Evolutionary conservation across 2,113 vertebrate species (phyloP).

Genomic region (Charina bottae): DNA sequence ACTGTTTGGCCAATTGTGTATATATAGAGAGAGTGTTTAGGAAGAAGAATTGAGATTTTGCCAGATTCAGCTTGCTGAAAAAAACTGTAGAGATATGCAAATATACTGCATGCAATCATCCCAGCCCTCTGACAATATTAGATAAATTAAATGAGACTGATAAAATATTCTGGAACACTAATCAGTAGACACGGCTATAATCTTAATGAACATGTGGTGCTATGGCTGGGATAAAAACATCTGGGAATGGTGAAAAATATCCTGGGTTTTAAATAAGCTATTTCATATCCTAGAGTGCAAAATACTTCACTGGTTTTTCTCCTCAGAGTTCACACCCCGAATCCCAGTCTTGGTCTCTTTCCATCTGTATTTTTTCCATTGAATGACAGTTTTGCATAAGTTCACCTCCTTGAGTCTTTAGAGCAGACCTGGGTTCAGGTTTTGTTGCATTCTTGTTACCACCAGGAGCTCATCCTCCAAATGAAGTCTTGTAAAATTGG

Average conservation of each 20-base stretch:
- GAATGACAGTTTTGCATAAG: background rate
- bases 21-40: background rate
- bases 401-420: background rate
- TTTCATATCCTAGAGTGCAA: background rate
- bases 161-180: background rate
- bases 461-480: background rate
- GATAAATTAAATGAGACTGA: background rate
- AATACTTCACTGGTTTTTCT: background rate
- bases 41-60: background rate
- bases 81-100: background rate
- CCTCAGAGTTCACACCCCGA: background rate
- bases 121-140: background rate
- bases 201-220: background rate
- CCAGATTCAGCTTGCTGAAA: background rate
- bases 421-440: background rate
- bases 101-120: background rate
- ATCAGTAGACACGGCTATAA: background rate
- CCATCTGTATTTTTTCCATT: background rate
- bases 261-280: background rate
- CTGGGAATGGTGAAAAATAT: background rate
- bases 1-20: background rate
- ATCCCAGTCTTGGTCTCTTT: background rate
- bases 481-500: too few relatives aligned
- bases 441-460: background rate
- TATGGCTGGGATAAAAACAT: background rate